A percentile compares a stretch with the other conserved stretches of the same genome.
Conservation (phyloP, 2,888 invertebrate species). For the Serrognathus titanus region DNA sequence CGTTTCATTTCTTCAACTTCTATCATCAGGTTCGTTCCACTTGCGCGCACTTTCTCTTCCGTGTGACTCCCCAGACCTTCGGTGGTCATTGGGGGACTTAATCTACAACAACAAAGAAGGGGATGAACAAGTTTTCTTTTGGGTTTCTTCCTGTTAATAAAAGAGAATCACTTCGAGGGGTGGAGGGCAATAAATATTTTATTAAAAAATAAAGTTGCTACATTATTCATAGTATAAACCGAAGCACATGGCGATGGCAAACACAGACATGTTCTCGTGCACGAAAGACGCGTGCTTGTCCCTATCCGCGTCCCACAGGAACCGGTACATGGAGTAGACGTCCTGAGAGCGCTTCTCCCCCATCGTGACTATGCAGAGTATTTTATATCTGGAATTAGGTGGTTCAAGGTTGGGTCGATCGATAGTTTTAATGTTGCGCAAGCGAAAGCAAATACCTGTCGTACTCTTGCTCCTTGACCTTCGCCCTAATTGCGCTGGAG, state of each 20-base stretch:
- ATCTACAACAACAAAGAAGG: too few relatives aligned
- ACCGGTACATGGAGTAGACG: conserved; percentile 58
- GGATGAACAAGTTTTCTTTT: too few relatives aligned
- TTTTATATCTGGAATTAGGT: conserved; percentile 57
- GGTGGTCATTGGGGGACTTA: too few relatives aligned
- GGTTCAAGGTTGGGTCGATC: too few relatives aligned
- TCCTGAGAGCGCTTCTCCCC: conserved; percentile 67
- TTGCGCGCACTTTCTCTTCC: too few relatives aligned
- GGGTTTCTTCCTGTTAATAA: too few relatives aligned
- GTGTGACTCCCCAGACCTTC: too few relatives aligned
- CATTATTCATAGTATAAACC: conserved; percentile 66
- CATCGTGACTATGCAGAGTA: conserved; percentile 61
- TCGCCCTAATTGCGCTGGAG: conserved; percentile 57
- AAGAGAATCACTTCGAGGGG: too few relatives aligned
- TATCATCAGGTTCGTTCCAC: too few relatives aligned
- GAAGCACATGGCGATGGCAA: conserved; percentile 62
- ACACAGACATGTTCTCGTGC: conserved; percentile 62
- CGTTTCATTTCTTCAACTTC: too few relatives aligned
- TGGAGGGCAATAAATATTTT: too few relatives aligned
- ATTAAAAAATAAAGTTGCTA: too few relatives aligned
- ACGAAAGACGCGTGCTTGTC: conserved; percentile 60
- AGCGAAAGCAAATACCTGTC: conserved; percentile 54
- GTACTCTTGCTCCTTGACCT: conserved; percentile 63
- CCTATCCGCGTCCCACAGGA: conserved; percentile 66
- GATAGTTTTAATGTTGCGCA: not conserved